Percentiles rank a stretch among this genome's conserved stretches.
phyloP scores from a whole-genome alignment of 2,797 vertebrate genomes.

The Mormyrus proboscirostris region DNA sequence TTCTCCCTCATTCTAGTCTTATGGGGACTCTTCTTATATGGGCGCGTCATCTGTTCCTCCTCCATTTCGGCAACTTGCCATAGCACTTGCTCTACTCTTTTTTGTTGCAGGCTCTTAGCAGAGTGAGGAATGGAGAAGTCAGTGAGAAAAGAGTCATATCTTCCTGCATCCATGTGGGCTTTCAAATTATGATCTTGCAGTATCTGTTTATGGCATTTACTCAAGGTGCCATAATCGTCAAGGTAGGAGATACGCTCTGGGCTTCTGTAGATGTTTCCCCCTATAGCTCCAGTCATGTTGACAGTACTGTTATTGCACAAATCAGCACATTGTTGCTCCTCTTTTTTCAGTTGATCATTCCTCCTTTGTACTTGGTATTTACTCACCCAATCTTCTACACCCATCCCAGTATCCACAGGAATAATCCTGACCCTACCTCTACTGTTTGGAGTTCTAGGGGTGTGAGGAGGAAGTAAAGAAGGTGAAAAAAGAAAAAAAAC shows the following conservation, averaged over 20 bases:
- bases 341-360: constrained; percentile 69
- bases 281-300: constrained; percentile 40
- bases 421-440: constrained; percentile 79
- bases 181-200: constrained; percentile 46
- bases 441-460: constrained; percentile 55
- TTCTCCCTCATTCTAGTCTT: constrained; percentile 71
- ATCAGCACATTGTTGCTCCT: constrained; percentile 48
- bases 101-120: constrained; percentile 44
- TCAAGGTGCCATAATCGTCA: constrained; percentile 77
- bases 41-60: constrained; percentile 58
- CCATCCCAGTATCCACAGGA: constrained; percentile 74
- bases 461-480: constrained; percentile 31
- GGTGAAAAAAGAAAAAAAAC: constrained; percentile 40
- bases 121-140: constrained; percentile 38
- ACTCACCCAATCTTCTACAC: constrained; percentile 71
- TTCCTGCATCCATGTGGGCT: constrained; percentile 28
- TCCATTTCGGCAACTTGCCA: constrained; percentile 59
- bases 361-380: constrained; percentile 68
- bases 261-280: constrained; percentile 41
- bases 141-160: constrained; percentile 39
- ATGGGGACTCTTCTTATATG: constrained; percentile 76
- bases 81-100: constrained; percentile 57
- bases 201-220: constrained; percentile 74
- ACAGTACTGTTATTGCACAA: constrained; percentile 49
- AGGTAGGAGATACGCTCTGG: constrained; percentile 64